Evolutionary conservation across 2,888 invertebrate genomes (phyloP).

Genomic region (Thereva nobilitata): DNA sequence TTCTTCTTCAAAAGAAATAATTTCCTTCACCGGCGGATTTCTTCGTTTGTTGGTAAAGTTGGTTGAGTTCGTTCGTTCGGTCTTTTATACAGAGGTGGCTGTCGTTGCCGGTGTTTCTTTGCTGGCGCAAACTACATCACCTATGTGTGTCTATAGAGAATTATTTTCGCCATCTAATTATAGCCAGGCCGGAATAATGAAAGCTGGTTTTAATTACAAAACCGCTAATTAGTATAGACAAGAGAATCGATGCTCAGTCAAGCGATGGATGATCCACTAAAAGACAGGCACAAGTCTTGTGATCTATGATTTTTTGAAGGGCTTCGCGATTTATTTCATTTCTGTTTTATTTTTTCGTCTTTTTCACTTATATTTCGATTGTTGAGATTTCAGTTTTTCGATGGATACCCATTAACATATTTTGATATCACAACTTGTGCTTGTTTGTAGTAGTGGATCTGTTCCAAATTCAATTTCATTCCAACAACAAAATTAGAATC

Average conservation of each 20-base stretch:
- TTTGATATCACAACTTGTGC: too few relatives aligned
- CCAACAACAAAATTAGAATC: conserved; percentile 31
- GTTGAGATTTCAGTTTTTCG: too few relatives aligned
- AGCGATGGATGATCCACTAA: neutral
- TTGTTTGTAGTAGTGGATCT: conserved; percentile 14
- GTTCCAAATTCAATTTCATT: conserved; percentile 31
- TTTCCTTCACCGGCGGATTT: too few relatives aligned
- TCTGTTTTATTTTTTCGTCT: too few relatives aligned
- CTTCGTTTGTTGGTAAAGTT: too few relatives aligned
- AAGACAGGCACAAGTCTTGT: neutral
- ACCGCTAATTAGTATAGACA: conserved; percentile 7
- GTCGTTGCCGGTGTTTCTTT: neutral
- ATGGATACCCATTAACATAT: too few relatives aligned
- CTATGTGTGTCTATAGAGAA: conserved; percentile 4
- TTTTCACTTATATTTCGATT: too few relatives aligned
- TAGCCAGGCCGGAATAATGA: conserved; percentile 23
- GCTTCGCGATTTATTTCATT: neutral
- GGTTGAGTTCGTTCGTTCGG: too few relatives aligned
- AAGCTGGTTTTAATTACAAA: conserved; percentile 14
- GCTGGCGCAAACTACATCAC: neutral
- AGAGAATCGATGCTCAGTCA: neutral
- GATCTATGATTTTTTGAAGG: neutral
- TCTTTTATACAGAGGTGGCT: too few relatives aligned
- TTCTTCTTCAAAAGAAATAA: too few relatives aligned
- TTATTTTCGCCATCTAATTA: conserved; percentile 19